Evolutionary conservation across 2,888 invertebrate species (phyloP), one percentile per base, ranked within the genome.

Genomic region (Mamestra brassicae): DNA sequence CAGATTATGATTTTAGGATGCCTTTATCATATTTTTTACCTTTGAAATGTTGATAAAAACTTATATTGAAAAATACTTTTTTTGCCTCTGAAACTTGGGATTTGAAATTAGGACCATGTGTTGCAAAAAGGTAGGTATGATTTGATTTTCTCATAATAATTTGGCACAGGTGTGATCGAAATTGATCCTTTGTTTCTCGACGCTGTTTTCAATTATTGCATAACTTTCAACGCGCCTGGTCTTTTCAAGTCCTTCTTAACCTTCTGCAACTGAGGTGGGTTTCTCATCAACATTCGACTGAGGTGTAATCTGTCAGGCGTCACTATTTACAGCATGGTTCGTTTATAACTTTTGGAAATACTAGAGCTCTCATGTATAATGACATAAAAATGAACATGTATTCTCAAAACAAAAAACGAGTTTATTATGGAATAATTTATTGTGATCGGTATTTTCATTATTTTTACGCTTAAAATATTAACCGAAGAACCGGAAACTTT

Each of bases 61-160:
- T 26, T 26, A 26, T 26, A 26, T 26, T 26, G 26, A 26, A 26
- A 26, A 17, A 34, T 8, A 34, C 17, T 34, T 52, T 38, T 65
- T 38, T 62, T 26, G 17, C 34, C 4, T 42, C 13, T 50, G 1
- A 47, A 38, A 50, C 26, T 50, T 4, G 26, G 11, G 26, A 15
- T 54, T 26, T 13, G 2, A 5, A 61, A 60, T 60, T 11, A 52
- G 5, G 15, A 60, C 3, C 34, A 34, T 34, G 11, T 52, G 72
- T 42, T 60, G 8, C n/a, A 52, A 60, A 71, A 42, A 67, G n/a
- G 36, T 36, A 15, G 15, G 26, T 47, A 64, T 17, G 26, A 34
- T 70, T 73, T 42, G 4, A 54, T 54, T 60, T 54, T 60, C 54
- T 52, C 36, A 36, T 71, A 47, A 52, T 34, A 58, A 52, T 55